Base-by-base conservation (phyloP, 2,113 vertebrate genomes). In the Isichthys henryi region DNA sequence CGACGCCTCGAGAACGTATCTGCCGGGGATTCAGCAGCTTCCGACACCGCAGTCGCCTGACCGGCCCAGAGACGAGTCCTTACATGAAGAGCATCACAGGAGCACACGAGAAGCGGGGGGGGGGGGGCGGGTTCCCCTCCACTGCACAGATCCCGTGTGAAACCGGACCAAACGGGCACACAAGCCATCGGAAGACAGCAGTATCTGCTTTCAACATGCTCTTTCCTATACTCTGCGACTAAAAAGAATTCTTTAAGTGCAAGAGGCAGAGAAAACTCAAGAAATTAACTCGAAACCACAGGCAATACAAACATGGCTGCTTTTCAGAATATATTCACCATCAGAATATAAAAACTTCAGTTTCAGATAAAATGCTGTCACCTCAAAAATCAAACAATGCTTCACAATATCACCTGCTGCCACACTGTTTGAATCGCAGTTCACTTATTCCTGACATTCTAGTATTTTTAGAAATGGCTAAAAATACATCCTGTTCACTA, bases 391-490 rank as follows among this genome's bases (percentile, higher is more conserved):
- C 17, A 87, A 53, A 83, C 48, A 88, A 84, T 58, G 48, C 77
- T 84, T 45, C 52, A 46, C 13, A 89, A 89, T 19, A 83, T 43
- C 31, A 31, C 31, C 23, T 48, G 21, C 74, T 45, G 43, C 19
- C 27, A 11, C 46, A 35, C 88, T 31, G 43, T 74, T 45, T 35
- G 4, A 50, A 48, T 52, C 46, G 10, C 49, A 15, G 3, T 31
- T 48, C 3, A 35, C 49, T 52, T 86, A 46, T 39, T 66, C 23
- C 43, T 66, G 27, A 70, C 84, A 89, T 89, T 39, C 19, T 31
- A 46, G 46, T 87, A 89, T 86, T 74, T 89, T 89, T 89, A 89
- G 56, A 70, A 5, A 86, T 77, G 66, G 74, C 58, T 52, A 89
- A 87, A 85, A 86, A 86, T 87, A 86, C 17, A 43, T 83, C 46